Conservation (phyloP, 1,140 invertebrate species). For the Drosophila lini region DNA sequence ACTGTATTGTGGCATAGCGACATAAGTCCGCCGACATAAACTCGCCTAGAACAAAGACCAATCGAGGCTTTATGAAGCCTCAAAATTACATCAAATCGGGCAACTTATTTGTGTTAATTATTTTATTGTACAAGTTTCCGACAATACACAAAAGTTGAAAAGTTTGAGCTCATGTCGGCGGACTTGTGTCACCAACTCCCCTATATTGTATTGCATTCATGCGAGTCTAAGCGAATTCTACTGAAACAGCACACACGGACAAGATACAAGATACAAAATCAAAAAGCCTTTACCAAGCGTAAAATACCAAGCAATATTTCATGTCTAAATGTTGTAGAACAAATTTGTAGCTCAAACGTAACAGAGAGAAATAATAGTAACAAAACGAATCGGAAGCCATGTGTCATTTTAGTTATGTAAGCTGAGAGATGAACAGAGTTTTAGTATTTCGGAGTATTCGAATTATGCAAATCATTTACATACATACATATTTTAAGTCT, state of each 20-base stretch:
- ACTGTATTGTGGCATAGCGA: conserved; percentile 13
- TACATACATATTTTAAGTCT: conserved; percentile 38
- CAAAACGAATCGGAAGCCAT: conserved; percentile 62
- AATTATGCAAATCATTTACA: conserved; percentile 71
- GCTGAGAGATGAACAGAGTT: conserved; percentile 34
- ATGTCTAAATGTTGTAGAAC: conserved; percentile 75
- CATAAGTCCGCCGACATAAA: background rate
- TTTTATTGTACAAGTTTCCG: too few species aligned
- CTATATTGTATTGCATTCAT: conserved; percentile 10
- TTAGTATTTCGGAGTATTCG: conserved; percentile 67
- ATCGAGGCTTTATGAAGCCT: background rate
- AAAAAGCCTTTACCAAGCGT: conserved; percentile 73
- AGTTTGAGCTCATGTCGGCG: background rate
- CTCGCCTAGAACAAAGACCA: background rate
- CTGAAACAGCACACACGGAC: conserved; percentile 41
- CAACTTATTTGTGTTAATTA: background rate
- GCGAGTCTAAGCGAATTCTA: conserved; percentile 38
- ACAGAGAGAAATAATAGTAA: conserved; percentile 33
- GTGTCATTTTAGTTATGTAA: conserved; percentile 76
- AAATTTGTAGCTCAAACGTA: conserved; percentile 66
- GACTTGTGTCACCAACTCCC: background rate
- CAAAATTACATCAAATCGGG: background rate
- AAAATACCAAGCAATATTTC: conserved; percentile 78
- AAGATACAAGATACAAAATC: conserved; percentile 63
- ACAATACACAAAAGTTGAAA: too few species aligned